Percentiles rank a stretch among this genome's conserved stretches.
phyloP scores from a whole-genome alignment of 2,888 invertebrate species.

The Zhuqinia jingwanae region DNA sequence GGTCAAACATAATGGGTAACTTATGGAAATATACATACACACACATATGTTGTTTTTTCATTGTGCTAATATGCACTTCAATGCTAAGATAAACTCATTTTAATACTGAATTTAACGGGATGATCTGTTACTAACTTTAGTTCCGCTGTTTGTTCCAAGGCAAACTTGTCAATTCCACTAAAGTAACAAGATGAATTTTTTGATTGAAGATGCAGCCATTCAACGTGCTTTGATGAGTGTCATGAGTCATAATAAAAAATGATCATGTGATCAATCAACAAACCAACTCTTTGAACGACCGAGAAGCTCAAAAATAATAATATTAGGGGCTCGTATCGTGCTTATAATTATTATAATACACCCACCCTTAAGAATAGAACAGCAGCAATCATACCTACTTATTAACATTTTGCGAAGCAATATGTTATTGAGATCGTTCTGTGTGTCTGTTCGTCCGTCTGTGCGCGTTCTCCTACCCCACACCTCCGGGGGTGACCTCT shows the following conservation, averaged over 20 bases:
- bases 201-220: constrained; percentile 30
- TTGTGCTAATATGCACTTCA: background rate
- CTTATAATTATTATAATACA: constrained; percentile 6
- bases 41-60: too few species aligned
- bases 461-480: too few species aligned
- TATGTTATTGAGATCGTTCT: too few species aligned
- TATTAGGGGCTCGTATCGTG: background rate
- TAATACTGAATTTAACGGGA: background rate
- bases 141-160: constrained; percentile 22
- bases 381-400: constrained; percentile 22
- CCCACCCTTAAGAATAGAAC: constrained; percentile 6
- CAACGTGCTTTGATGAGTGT: background rate
- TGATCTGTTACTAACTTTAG: background rate
- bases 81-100: background rate
- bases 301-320: background rate
- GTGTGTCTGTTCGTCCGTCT: too few species aligned
- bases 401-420: too few species aligned
- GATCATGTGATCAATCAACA: background rate
- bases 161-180: constrained; percentile 1
- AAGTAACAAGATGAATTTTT: background rate
- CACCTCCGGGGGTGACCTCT: too few species aligned
- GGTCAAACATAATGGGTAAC: too few species aligned
- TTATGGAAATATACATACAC: too few species aligned
- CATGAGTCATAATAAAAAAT: background rate
- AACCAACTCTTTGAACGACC: background rate